phyloP scores from a whole-genome alignment of 2,888 invertebrate species.

The Caenorhabditis japonica region DNA sequence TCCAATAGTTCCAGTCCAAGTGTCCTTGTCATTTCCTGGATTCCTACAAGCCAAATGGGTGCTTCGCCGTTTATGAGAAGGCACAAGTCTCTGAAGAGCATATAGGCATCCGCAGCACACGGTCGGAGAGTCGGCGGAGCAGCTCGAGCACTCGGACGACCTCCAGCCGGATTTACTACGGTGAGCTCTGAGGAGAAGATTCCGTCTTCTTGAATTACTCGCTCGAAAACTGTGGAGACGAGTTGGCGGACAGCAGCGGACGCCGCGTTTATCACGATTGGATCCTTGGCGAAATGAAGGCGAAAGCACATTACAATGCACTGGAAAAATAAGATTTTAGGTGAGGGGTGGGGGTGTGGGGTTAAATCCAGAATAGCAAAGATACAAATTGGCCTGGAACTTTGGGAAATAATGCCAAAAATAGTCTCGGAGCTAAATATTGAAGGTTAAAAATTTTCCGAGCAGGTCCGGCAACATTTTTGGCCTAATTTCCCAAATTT shows the following conservation, averaged over 20 bases:
- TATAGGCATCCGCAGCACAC: slow-evolving; percentile 86
- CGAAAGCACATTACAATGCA: slow-evolving; percentile 94
- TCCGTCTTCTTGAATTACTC: slow-evolving; percentile 78
- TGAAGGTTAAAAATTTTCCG: too few relatives aligned
- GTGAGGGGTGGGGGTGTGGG: too few relatives aligned
- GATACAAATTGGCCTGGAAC: too few relatives aligned
- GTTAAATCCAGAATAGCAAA: too few relatives aligned
- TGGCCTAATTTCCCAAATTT: too few relatives aligned
- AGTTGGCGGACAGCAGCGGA: slow-evolving; percentile 96
- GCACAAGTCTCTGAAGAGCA: slow-evolving; percentile 95
- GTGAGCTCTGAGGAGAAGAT: slow-evolving; percentile 65
- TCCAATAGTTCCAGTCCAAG: slow-evolving; percentile 95
- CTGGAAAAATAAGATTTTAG: slow-evolving; percentile 79
- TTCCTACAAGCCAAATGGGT: slow-evolving; percentile 93
- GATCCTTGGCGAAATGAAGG: slow-evolving; percentile 93
- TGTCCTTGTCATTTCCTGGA: slow-evolving; percentile 96
- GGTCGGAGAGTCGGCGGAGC: slow-evolving; percentile 83
- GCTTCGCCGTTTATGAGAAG: slow-evolving; percentile 96
- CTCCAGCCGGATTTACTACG: slow-evolving; percentile 84
- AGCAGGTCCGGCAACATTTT: too few relatives aligned
- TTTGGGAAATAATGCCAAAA: too few relatives aligned
- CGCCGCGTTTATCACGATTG: slow-evolving; percentile 94
- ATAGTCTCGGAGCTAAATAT: too few relatives aligned
- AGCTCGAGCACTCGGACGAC: slow-evolving; percentile 81
- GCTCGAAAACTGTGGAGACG: slow-evolving; percentile 84